Percentiles rank a stretch among this genome's conserved stretches.
Conservation (phyloP, 2,113 vertebrate species). For the Noturus placidus region DNA sequence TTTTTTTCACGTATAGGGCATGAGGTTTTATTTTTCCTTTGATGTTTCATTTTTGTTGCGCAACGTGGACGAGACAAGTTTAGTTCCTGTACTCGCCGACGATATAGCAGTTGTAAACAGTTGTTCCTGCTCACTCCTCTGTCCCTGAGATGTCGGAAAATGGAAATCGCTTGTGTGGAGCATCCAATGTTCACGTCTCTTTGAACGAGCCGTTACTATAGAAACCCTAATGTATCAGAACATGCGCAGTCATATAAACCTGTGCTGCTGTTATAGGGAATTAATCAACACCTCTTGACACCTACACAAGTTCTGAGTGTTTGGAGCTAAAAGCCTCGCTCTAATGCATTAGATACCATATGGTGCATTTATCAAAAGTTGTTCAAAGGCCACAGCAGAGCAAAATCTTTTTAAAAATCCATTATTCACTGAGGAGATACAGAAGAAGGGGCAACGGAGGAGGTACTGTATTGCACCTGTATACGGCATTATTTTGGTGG, state of each 20-base stretch:
- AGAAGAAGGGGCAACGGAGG: not conserved
- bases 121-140: not conserved
- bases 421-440: conserved; percentile 13
- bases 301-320: not conserved
- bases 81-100: no score
- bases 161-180: no score
- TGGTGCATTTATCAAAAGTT: not conserved
- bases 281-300: not conserved
- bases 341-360: conserved; percentile 16
- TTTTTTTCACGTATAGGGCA: no score
- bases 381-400: not conserved
- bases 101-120: no score
- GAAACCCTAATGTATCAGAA: not conserved
- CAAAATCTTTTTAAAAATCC: not conserved
- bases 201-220: not conserved
- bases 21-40: no score
- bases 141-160: no score
- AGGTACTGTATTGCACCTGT: not conserved
- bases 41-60: no score
- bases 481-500: not conserved
- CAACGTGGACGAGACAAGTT: no score
- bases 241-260: not conserved
- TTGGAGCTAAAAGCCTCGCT: conserved; percentile 15
- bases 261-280: not conserved
- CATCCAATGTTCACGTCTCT: not conserved